Percentiles rank a stretch among this genome's conserved stretches.
Conservation (phyloP, 2,113 vertebrate species). For the Phaethornis superciliosus region DNA sequence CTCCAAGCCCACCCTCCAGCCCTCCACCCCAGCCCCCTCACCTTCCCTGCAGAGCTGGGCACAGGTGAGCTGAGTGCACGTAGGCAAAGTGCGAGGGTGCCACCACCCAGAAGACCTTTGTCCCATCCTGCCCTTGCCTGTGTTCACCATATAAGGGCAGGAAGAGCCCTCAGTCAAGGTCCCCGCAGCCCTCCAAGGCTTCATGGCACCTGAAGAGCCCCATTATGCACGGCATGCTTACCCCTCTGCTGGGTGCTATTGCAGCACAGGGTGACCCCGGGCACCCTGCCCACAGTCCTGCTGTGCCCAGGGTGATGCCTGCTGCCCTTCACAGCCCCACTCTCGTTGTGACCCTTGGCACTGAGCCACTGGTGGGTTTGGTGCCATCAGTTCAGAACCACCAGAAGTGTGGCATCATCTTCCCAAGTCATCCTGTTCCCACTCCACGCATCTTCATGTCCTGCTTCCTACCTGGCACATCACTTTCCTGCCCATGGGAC, state of each 20-base stretch:
- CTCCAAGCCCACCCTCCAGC: background rate
- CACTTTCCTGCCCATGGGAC: too few relatives aligned
- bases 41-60: constrained; percentile 57
- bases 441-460: too few relatives aligned
- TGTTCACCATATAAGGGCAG: constrained; percentile 73
- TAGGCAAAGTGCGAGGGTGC: constrained; percentile 29
- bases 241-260: background rate
- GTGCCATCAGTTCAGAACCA: too few relatives aligned
- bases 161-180: constrained; percentile 60
- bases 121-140: constrained; percentile 35
- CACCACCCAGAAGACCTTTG: constrained; percentile 65
- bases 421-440: too few relatives aligned
- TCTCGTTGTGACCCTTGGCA: background rate
- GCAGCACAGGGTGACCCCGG: background rate
- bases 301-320: background rate
- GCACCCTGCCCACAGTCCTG: rapidly evolving
- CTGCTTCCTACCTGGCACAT: too few relatives aligned
- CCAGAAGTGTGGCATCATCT: too few relatives aligned
- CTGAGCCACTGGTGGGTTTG: background rate
- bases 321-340: background rate
- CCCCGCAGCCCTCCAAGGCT: background rate
- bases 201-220: background rate
- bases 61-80: constrained; percentile 45
- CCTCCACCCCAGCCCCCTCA: background rate
- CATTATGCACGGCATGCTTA: background rate